phyloP scores from a whole-genome alignment of 1,140 invertebrate species.

The Caenorhabditis briggsae region DNA sequence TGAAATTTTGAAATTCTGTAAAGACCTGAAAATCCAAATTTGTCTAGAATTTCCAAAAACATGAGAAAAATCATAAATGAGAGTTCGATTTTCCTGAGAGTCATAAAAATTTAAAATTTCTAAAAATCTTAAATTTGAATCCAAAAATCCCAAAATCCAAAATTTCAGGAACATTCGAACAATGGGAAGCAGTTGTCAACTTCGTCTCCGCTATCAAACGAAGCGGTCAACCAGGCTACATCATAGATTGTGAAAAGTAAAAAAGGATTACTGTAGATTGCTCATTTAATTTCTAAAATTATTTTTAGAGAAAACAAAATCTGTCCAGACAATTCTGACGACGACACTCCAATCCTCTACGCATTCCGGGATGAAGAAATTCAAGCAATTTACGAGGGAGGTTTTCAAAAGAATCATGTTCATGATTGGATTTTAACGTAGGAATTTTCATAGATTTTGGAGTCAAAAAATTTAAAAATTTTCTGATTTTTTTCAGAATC shows the following conservation, averaged over 20 bases:
- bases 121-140: too few relatives aligned
- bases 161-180: constrained; percentile 32
- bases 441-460: too few relatives aligned
- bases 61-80: too few relatives aligned
- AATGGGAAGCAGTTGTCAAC: background rate
- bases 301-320: background rate
- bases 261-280: background rate
- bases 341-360: background rate
- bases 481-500: constrained; percentile 33
- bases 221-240: background rate
- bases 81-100: too few relatives aligned
- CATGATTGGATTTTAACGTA: constrained; percentile 19
- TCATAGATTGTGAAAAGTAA: constrained; percentile 25
- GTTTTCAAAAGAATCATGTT: constrained; percentile 29
- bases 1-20: too few relatives aligned
- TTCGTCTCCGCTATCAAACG: background rate
- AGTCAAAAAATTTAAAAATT: too few relatives aligned
- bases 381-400: background rate
- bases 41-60: too few relatives aligned
- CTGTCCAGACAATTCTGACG: background rate
- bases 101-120: too few relatives aligned
- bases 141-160: background rate
- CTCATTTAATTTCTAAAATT: background rate
- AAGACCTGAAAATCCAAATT: too few relatives aligned
- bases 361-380: constrained; percentile 3